phyloP scores from a whole-genome alignment of 2,797 vertebrate genomes.

The Galaxias olidus region DNA sequence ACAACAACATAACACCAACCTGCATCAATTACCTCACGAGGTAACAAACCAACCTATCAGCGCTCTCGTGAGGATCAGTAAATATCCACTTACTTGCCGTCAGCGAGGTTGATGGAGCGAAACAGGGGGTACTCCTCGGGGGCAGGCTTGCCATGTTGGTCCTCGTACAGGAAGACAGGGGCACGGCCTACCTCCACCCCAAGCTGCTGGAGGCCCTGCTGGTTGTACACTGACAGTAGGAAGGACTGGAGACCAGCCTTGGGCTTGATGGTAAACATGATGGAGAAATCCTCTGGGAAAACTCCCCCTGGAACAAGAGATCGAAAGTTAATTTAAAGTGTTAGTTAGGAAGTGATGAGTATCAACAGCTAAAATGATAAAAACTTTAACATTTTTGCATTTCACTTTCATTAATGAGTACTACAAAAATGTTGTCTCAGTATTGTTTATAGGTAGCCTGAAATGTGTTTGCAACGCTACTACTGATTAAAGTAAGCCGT shows the following conservation, averaged over 20 bases:
- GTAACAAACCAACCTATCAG: conserved; percentile 20
- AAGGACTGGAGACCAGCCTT: conserved; percentile 92
- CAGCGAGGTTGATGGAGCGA: conserved; percentile 90
- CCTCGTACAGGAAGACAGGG: conserved; percentile 93
- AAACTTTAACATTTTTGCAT: too few relatives aligned
- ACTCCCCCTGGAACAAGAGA: conserved; percentile 74
- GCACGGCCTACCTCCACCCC: conserved; percentile 93
- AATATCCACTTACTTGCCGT: conserved; percentile 89
- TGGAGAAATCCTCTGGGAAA: conserved; percentile 97
- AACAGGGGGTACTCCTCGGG: conserved; percentile 95
- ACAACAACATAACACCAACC: too few relatives aligned
- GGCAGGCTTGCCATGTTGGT: conserved; percentile 91
- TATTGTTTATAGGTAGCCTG: too few relatives aligned
- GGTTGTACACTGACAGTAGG: conserved; percentile 92
- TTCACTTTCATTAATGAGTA: too few relatives aligned
- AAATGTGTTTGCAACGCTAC: too few relatives aligned
- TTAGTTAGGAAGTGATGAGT: background rate
- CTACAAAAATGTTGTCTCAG: too few relatives aligned
- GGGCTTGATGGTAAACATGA: conserved; percentile 95
- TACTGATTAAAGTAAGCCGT: too few relatives aligned
- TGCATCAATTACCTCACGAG: background rate
- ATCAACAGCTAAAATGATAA: too few relatives aligned
- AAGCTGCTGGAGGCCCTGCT: conserved; percentile 92
- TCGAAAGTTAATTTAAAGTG: background rate
- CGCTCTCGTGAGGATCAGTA: background rate